Evolutionary conservation across 37 sponge, comb jelly and placozoan genomes (phyloP), one percentile per base, ranked within the genome.

Genomic region (Lycopodina hypogea): DNA sequence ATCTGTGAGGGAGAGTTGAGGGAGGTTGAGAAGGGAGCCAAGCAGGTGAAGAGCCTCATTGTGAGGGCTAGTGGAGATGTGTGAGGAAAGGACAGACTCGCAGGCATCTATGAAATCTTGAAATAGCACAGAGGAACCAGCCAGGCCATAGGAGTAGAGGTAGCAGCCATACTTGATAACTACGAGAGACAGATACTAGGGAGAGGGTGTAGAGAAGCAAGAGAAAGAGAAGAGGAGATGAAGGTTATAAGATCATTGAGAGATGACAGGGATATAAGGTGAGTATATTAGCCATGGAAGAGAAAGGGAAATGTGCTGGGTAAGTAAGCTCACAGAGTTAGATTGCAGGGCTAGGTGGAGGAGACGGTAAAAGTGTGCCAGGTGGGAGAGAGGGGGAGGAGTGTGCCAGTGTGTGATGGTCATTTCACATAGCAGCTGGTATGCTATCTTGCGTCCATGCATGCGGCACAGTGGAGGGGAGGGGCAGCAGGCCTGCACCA

Each of bases 401-500:
- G 78, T 75, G 82, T 73, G 81, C 76, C 78, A 83, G 71, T 88
- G 85, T 2, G 78, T 48, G 48, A 96, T 70, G 60, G 74, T 62
- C 72, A 88, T 91, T 0, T 79, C 69, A 72, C 95, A 96, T 42
- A 96, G 85, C 17, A 96, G 71, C 72, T 89, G 78, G 61, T 88
- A 86, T 36, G 92, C 87, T 21, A 59, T 38, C 68, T 51, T 73
- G 0, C 90, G 70, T 23, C 92, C 92, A n/a, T 51, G 74, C 41
- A 71, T 22, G 48, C 8, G 48, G 48, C 48, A 45, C 8, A 9
- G 9, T 53, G 78, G 72, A 2, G 48, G 67, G n/a, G 66, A 50
- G 14, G 48, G 58, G 41, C 61, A 57, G 38, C 81, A 68, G 22
- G 78, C 86, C 82, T 86, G 67, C 45, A 86, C 30, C 24, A 82